Base-by-base conservation (phyloP, 2,888 invertebrate genomes). In the Poecilus cupreus region DNA sequence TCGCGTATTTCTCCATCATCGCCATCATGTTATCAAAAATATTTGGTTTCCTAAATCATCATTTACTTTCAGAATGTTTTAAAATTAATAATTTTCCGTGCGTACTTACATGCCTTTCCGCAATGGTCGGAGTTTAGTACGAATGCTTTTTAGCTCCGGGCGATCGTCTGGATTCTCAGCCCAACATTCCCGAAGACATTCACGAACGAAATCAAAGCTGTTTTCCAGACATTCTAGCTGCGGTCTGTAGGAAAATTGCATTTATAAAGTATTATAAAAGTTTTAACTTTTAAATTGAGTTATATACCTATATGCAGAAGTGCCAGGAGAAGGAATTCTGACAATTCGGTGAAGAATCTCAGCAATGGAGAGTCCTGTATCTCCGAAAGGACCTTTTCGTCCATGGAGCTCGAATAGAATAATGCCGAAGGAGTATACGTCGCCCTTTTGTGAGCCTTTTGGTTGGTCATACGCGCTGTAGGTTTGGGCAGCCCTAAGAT, bases 1-100 rank as follows among this genome's bases (percentile, higher is more conserved):
- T 97, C 10, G 98, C 97, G 87, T 98, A 98, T 87, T 97, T 97
- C 88, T 98, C 98, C 97, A 98, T 97, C 93, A 98, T 97, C 0
- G 96, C 95, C 92, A 98, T 96, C 97, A 98, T 98, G 87, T 98
- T 98, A 89, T 98, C 98, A 86, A 98, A 96, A 85, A 98, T 98
- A 89, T 98, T 98, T 16, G 96, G 94, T 89, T 97, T 96, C 95
- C 96, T 97, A 51, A 51, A 8, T 6, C 4, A 51, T n/a, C 18
- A 16, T 51, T 51, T 51, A n/a, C 10, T 37, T 37, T 6, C 5
- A 37, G 4, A 37, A 4, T 37, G 10, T 37, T 37, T 37, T 37
- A 37, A n/a, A n/a, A n/a, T n/a, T n/a, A n/a, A n/a, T n/a, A n/a
- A n/a, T n/a, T n/a, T n/a, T n/a, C n/a, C n/a, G 3, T 16, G 4